Conservation (phyloP, 1,140 invertebrate genomes). For the Hirudo medicinalis region DNA sequence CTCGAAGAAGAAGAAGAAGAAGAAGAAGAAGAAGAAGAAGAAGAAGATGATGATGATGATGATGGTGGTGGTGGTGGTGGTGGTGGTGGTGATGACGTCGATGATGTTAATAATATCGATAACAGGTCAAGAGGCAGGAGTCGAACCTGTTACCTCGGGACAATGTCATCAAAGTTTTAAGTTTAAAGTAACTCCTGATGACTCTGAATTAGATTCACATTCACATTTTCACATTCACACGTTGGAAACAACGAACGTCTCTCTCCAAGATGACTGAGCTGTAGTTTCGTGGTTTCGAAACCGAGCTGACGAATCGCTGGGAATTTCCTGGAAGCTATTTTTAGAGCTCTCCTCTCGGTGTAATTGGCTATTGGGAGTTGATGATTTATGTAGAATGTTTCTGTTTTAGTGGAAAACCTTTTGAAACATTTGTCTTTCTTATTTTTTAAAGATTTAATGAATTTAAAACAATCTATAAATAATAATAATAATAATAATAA, state of each 20-base stretch:
- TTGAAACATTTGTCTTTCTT: no score
- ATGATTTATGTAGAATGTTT: no score
- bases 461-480: no score
- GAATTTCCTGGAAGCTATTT: not conserved
- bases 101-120: not conserved
- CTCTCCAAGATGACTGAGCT: no score
- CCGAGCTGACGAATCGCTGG: not conserved
- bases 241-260: no score
- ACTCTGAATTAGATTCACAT: not conserved
- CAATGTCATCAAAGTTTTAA: not conserved
- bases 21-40: not conserved
- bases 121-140: not conserved
- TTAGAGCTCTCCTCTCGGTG: not conserved
- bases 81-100: not conserved
- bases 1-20: not conserved
- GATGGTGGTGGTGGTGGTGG: not conserved
- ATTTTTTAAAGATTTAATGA: no score
- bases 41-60: conserved; percentile 11
- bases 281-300: no score
- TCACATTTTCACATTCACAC: not conserved
- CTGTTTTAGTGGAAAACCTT: no score
- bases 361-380: not conserved
- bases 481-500: no score
- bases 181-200: not conserved
- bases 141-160: no score